Evolutionary conservation across 2,888 invertebrate species (phyloP).

Genomic region (Erannis defoliaria): DNA sequence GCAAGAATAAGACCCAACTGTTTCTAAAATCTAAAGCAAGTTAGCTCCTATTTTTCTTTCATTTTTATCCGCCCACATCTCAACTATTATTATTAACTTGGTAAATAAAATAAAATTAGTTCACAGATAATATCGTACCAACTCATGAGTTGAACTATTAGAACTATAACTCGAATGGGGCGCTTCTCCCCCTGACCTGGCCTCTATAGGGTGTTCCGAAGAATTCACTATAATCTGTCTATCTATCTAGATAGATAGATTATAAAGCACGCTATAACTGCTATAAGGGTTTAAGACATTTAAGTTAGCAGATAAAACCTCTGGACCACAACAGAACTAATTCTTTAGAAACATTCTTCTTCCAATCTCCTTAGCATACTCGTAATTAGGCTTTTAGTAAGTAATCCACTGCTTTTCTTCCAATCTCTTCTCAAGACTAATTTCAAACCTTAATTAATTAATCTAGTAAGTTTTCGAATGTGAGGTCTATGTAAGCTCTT

Average conservation of each 20-base stretch:
- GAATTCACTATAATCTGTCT: no score
- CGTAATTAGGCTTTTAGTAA: no score
- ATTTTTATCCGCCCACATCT: constrained; percentile 20
- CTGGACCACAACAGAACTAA: no score
- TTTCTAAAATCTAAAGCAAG: background rate
- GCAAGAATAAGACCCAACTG: background rate
- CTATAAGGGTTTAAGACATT: no score
- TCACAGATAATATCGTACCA: constrained; percentile 9
- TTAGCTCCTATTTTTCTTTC: background rate
- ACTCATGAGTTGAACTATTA: constrained; percentile 26
- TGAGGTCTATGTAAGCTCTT: background rate
- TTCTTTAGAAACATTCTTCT: no score
- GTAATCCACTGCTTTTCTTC: no score
- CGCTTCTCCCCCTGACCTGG: constrained; percentile 1
- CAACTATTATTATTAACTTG: constrained; percentile 38
- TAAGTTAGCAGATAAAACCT: no score
- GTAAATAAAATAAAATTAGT: constrained; percentile 29
- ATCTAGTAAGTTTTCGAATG: no score
- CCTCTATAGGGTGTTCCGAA: constrained; percentile 9
- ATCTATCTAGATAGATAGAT: no score
- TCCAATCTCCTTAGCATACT: no score
- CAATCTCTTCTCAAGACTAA: background rate
- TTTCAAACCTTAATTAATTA: background rate
- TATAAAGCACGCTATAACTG: no score
- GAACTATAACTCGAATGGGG: constrained; percentile 40